phyloP scores from a whole-genome alignment of 2,113 vertebrate genomes.

The Ciconia stormi region DNA sequence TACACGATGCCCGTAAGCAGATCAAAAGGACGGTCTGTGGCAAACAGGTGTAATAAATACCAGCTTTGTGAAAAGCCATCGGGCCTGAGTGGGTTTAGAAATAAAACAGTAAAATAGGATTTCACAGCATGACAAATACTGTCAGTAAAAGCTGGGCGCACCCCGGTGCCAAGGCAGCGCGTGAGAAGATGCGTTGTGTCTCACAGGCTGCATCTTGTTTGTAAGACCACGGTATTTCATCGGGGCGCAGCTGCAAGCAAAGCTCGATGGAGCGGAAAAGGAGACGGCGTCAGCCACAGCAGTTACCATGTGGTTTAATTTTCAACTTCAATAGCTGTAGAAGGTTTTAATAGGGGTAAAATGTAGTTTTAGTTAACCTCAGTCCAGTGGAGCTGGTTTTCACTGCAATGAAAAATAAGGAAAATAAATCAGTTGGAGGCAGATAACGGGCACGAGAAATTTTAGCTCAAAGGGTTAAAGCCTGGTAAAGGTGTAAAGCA shows the following conservation, averaged over 20 bases:
- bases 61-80: neutral
- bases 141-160: neutral
- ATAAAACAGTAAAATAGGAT: neutral
- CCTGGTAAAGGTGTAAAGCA: neutral
- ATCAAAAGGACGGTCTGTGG: neutral
- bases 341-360: neutral
- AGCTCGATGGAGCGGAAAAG: neutral
- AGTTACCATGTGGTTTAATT: neutral
- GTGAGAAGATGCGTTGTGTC: fast-evolving
- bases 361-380: neutral
- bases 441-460: neutral
- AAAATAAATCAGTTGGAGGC: neutral
- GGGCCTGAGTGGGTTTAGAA: neutral
- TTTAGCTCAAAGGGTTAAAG: neutral
- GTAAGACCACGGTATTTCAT: neutral
- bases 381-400: neutral
- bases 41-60: neutral
- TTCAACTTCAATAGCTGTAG: neutral
- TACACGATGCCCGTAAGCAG: neutral
- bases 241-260: neutral
- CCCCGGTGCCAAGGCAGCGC: neutral
- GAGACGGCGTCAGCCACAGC: fast-evolving
- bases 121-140: neutral
- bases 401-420: neutral
- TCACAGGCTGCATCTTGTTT: neutral